Evolutionary conservation across 2,113 vertebrate genomes (phyloP), one percentile per base, ranked within the genome.

Genomic region (Pitta sordida): DNA sequence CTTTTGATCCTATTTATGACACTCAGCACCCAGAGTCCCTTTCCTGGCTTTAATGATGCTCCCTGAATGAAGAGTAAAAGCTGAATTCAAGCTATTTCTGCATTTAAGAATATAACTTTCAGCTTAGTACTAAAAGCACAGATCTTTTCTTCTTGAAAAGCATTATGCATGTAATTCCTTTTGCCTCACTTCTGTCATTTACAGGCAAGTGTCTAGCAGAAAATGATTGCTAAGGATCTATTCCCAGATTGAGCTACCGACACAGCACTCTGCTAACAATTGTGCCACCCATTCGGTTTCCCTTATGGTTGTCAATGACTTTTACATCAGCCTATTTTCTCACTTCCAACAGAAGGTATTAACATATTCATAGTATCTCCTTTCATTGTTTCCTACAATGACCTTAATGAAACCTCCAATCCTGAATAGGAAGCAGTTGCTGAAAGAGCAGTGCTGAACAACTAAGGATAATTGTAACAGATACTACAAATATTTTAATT

Each of bases 301-400:
- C 44, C 80, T 84, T 76, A 37, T 24, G 59, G 55, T 22, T 83
- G 53, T 89, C 86, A 89, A 52, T 80, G 84, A 62, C 39, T 94
- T 83, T 87, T 78, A 80, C 34, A 51, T 69, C 62, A 85, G 34
- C 43, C 24, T 49, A 27, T 90, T 92, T 90, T 93, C 86, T 83
- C 41, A 77, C 51, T 46, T 59, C 68, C 51, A 89, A 7, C 23
- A 63, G 81, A 74, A 77, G 19, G 13, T 9, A 85, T 94, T 91
- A 94, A n/a, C 86, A 82, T 91, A 87, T 94, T 82, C 81, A 93
- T 69, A 89, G 62, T 70, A 53, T 49, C 56, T 83, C 32, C 27
- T 79, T 89, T 67, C 62, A 82, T 86, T 93, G 69, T 89, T 87
- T 91, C 73, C 17, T n/a, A 70, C 77, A 6, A 59, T 83, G 46